A percentile compares a stretch with the other conserved stretches of the same genome.
Conservation (phyloP, 2,888 invertebrate genomes). For the Iselma pallidipennis region DNA sequence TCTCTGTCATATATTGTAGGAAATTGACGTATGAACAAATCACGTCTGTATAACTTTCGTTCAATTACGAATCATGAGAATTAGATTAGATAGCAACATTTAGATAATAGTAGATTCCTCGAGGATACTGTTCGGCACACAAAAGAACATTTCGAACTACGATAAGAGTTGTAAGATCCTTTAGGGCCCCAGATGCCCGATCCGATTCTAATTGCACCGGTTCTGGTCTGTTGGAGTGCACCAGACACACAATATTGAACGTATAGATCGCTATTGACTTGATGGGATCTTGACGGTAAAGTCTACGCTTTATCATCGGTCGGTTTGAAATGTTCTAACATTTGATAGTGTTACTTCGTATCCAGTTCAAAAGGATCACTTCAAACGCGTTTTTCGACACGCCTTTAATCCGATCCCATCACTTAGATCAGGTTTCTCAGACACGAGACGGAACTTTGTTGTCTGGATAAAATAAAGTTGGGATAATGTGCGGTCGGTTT, state of each 20-base stretch:
- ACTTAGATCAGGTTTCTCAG: constrained; percentile 38
- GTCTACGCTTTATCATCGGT: constrained; percentile 37
- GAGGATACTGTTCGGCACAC: no score
- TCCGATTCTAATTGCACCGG: constrained; percentile 42
- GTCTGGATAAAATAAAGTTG: constrained; percentile 30
- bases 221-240: constrained; percentile 35
- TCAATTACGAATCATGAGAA: background rate
- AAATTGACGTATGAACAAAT: background rate
- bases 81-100: background rate
- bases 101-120: no score
- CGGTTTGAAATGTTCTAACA: constrained; percentile 37
- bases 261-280: constrained; percentile 29
- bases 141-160: background rate
- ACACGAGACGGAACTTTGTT: constrained; percentile 32
- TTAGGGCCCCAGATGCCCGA: constrained; percentile 25
- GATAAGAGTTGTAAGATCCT: constrained; percentile 6
- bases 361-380: constrained; percentile 38
- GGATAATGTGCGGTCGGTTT: constrained; percentile 33
- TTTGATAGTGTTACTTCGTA: constrained; percentile 37
- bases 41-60: background rate
- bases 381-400: constrained; percentile 41
- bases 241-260: constrained; percentile 28
- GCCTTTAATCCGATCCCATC: constrained; percentile 42
- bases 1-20: background rate
- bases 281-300: constrained; percentile 37